phyloP scores from a whole-genome alignment of 2,888 invertebrate species.

The Apocheima hispidaria region DNA sequence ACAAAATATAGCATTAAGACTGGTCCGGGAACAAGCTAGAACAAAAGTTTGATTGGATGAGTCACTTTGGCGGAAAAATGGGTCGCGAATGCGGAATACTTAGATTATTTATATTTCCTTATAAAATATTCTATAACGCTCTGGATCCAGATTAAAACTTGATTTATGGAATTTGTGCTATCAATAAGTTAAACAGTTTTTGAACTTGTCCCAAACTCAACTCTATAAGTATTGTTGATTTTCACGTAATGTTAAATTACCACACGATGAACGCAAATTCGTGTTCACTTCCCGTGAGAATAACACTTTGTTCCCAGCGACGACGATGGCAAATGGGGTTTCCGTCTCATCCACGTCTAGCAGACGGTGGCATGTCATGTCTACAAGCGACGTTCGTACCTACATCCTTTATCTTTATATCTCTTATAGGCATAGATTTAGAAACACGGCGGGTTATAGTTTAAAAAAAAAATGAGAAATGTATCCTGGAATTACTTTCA shows the following conservation, averaged over 20 bases:
- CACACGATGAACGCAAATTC: constrained; percentile 25
- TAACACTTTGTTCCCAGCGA: constrained; percentile 49
- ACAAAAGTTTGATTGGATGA: constrained; percentile 16
- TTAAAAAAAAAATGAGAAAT: too few relatives aligned
- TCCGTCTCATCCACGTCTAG: constrained; percentile 43
- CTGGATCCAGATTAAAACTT: not conserved
- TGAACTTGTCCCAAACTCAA: too few relatives aligned
- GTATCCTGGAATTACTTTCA: too few relatives aligned
- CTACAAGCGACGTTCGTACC: constrained; percentile 17
- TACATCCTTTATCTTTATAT: constrained; percentile 17
- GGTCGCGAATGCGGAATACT: not conserved
- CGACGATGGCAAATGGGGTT: constrained; percentile 56
- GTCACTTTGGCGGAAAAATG: constrained; percentile 1
- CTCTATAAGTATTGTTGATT: not conserved
- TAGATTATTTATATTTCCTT: too few relatives aligned
- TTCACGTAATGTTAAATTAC: constrained; percentile 3
- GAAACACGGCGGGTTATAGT: too few relatives aligned
- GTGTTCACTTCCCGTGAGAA: constrained; percentile 53
- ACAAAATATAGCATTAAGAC: constrained; percentile 16
- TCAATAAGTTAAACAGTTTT: too few relatives aligned
- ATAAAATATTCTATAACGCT: not conserved
- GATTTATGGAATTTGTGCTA: too few relatives aligned
- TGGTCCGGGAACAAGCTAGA: not conserved
- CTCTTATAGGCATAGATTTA: too few relatives aligned
- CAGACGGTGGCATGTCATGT: constrained; percentile 41